A percentile compares a stretch with the other conserved stretches of the same genome.
phyloP scores from a whole-genome alignment of 1,140 invertebrate genomes.

The Sipha flava region DNA sequence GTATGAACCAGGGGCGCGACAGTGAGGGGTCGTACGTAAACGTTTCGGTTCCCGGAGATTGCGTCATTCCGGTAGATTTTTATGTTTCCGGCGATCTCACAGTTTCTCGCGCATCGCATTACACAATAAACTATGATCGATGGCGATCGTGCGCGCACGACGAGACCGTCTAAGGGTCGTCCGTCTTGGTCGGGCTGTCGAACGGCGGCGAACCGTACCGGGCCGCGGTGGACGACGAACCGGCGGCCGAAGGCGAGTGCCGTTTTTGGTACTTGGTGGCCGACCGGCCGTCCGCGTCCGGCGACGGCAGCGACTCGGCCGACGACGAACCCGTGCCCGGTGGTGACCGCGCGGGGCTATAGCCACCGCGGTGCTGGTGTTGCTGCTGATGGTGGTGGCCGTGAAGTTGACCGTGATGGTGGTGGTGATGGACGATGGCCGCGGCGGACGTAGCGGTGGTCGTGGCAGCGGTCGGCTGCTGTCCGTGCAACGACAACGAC shows the following conservation, averaged over 20 bases:
- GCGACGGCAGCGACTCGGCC: slow-evolving; percentile 13
- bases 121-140: too few relatives aligned
- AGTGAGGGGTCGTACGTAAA: too few relatives aligned
- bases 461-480: not conserved
- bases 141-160: too few relatives aligned
- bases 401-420: too few relatives aligned
- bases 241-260: too few relatives aligned
- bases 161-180: not conserved
- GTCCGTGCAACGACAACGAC: not conserved
- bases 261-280: not conserved
- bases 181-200: not conserved
- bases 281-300: slow-evolving; percentile 17
- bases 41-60: too few relatives aligned
- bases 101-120: too few relatives aligned
- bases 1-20: too few relatives aligned
- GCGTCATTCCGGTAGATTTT: too few relatives aligned
- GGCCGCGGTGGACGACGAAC: not conserved
- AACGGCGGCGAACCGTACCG: not conserved
- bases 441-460: not conserved
- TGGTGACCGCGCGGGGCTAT: not conserved
- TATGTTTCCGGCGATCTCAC: too few relatives aligned
- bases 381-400: not conserved
- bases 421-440: not conserved
- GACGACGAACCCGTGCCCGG: not conserved
- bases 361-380: not conserved